phyloP scores from a whole-genome alignment of 2,113 vertebrate species.

The Lampris megalopsis region DNA sequence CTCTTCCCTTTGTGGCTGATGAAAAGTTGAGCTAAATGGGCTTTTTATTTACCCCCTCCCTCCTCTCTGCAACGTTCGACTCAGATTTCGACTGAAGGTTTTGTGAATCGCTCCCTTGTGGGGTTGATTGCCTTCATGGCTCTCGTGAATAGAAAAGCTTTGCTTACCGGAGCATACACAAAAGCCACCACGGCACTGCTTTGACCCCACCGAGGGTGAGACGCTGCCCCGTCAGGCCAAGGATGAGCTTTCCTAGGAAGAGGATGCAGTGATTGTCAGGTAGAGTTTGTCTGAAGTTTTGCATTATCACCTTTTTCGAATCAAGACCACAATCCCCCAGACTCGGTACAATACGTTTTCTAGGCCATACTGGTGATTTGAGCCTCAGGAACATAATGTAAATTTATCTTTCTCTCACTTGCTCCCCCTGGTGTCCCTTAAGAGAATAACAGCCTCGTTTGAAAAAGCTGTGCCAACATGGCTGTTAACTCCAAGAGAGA shows the following conservation, averaged over 20 bases:
- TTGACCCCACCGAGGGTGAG: slow-evolving; percentile 7
- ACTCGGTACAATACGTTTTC: slow-evolving; percentile 38
- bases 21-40: slow-evolving; percentile 64
- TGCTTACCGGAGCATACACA: slow-evolving; percentile 45
- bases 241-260: not conserved
- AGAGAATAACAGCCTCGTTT: slow-evolving; percentile 25
- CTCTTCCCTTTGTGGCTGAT: slow-evolving; percentile 54
- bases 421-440: slow-evolving; percentile 67
- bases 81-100: slow-evolving; percentile 76
- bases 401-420: slow-evolving; percentile 39
- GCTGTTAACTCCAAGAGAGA: not conserved
- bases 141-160: slow-evolving; percentile 62
- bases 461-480: not conserved
- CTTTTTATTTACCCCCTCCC: slow-evolving; percentile 52
- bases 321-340: slow-evolving; percentile 5
- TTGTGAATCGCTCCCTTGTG: slow-evolving; percentile 72
- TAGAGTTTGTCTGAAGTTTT: slow-evolving; percentile 1
- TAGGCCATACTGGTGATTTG: slow-evolving; percentile 49
- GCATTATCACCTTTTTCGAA: not conserved
- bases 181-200: slow-evolving; percentile 45
- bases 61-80: slow-evolving; percentile 56
- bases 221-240: slow-evolving; percentile 10
- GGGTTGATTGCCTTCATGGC: slow-evolving; percentile 63
- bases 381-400: slow-evolving; percentile 32
- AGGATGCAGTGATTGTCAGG: not conserved